These are phyloP conservation scores for Villa cingulata DNA, from an alignment of 2,888 invertebrate genomes.

Conservation along the genomic window DNA sequence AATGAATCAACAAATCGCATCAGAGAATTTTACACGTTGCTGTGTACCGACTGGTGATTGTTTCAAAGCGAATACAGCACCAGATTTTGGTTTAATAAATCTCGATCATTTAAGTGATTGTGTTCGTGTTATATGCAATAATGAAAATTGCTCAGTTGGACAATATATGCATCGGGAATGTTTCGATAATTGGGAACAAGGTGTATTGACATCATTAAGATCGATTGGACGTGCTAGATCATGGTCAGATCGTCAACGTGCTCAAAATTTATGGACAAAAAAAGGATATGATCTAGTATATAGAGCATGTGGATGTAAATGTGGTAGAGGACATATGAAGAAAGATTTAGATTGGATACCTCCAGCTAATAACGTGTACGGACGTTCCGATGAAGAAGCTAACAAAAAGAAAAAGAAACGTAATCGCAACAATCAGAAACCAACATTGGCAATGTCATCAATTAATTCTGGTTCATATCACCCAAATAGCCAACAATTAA, in stretches of 20 bases:
- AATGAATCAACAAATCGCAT: constrained; percentile 27
- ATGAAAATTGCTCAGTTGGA: constrained; percentile 77
- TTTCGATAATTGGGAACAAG: constrained; percentile 87
- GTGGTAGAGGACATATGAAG: constrained; percentile 82
- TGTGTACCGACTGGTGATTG: constrained; percentile 74
- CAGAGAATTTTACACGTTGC: constrained; percentile 49
- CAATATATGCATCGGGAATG: constrained; percentile 93
- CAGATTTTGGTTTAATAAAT: constrained; percentile 42
- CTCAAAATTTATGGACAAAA: constrained; percentile 94
- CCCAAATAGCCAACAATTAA: constrained; percentile 25
- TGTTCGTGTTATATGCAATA: constrained; percentile 85
- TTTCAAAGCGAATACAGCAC: constrained; percentile 44
- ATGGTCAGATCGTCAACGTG: constrained; percentile 89
- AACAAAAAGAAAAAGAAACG: constrained; percentile 54
- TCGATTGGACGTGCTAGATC: constrained; percentile 82
- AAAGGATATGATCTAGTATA: constrained; percentile 94
- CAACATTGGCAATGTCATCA: constrained; percentile 45
- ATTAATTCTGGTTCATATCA: constrained; percentile 29
- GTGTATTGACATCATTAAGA: constrained; percentile 75
- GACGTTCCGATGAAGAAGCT: constrained; percentile 39
- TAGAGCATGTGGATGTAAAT: constrained; percentile 89
- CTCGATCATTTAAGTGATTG: constrained; percentile 63
- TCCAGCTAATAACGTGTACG: constrained; percentile 36
- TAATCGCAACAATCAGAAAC: constrained; percentile 50
- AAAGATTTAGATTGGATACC: constrained; percentile 90